Evolutionary conservation across 2,888 invertebrate genomes (phyloP).

Genomic region (Leucophora obtusa): DNA sequence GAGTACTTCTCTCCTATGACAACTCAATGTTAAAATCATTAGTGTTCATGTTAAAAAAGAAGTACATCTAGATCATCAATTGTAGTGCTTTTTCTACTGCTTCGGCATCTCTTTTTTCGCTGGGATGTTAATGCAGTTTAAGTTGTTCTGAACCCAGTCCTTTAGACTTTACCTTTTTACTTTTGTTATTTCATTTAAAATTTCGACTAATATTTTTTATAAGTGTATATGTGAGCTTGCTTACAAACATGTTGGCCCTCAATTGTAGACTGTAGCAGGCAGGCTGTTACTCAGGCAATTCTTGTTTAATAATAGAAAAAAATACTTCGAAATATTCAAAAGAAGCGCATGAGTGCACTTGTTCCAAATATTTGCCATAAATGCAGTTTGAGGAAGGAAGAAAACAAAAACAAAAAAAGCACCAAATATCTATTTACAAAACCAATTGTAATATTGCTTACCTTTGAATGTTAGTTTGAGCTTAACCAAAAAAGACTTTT

Average conservation of each 20-base stretch:
- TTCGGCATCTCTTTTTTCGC: no score
- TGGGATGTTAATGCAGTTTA: no score
- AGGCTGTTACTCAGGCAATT: constrained; percentile 19
- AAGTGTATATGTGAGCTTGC: constrained; percentile 9
- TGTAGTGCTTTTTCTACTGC: no score
- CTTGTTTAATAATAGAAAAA: constrained; percentile 3
- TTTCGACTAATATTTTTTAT: background rate
- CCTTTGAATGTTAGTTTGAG: constrained; percentile 14
- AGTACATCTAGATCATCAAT: no score
- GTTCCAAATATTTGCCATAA: constrained; percentile 62
- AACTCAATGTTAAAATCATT: no score
- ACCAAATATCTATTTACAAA: constrained; percentile 47
- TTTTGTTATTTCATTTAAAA: no score
- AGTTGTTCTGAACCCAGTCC: no score
- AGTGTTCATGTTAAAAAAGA: no score
- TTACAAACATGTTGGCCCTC: constrained; percentile 1
- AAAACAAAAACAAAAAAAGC: constrained; percentile 29
- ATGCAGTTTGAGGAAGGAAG: constrained; percentile 48
- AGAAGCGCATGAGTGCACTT: constrained; percentile 65
- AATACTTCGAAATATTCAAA: constrained; percentile 53
- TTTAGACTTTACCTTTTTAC: no score
- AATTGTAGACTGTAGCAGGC: constrained; percentile 17
- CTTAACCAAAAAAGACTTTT: constrained; percentile 51
- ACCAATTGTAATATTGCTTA: constrained; percentile 15
- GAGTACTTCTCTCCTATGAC: no score